Evolutionary conservation across 2,888 invertebrate species (phyloP), one percentile per base, ranked within the genome.

Genomic region (Zygogramma bicolorata): DNA sequence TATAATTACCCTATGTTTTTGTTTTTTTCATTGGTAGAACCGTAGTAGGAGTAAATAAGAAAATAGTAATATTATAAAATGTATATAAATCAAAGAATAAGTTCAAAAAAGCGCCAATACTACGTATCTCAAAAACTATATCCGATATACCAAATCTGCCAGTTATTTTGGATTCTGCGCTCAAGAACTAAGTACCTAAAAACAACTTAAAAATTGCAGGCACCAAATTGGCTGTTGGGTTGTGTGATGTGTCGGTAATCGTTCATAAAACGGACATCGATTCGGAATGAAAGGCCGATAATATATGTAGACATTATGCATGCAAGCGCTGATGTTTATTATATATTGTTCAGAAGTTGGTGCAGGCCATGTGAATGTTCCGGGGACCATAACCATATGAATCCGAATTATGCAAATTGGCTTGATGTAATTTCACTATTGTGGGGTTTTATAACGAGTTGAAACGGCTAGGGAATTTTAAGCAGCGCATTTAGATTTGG

Each of bases 311-410:
- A 8, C 46, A 46, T 46, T 46, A 22, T 46, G 46, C 20, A 46
- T 20, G 18, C 46, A 46, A 18, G 8, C 46, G 20, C 20, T 22
- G 53, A 49, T 65, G 25, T 65, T 67, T 61, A 46, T 42, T 40
- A 15, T 60, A 22, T 57, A 71, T 61, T 71, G 66, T 71, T 66
- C 71, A 61, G 62, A 66, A 66, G 61, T 70, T 71, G 66, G 65
- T 66, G 15, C 61, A 29, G 15, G 22, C 22, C 8, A 46, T 46
- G 46, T 20, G 46, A 8, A 46, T 20, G 20, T 20, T 46, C 20
- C 46, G n/a, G 59, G 42, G 38, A 42, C 60, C 53, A 27, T 63
- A 57, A 42, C 59, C 38, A 60, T 69, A 49, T 60, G 49, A 70
- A 65, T 65, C 42, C 38, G 49, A 65, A 60, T 60, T 70, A 61